Evolutionary conservation across 2,888 invertebrate species (phyloP), one percentile per base, ranked within the genome.

Genomic region (Agrochola lota): DNA sequence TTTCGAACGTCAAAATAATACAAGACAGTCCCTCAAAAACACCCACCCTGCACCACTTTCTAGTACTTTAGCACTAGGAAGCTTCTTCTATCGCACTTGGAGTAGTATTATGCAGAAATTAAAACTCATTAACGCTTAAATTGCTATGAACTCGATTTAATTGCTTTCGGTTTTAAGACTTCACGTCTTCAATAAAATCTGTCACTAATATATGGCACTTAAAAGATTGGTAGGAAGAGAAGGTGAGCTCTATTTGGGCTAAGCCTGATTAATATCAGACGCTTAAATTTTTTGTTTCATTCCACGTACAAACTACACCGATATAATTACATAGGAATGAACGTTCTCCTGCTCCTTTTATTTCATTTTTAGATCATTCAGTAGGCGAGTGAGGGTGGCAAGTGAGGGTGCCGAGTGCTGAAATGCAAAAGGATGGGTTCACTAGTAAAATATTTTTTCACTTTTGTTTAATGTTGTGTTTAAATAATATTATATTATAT

Each of bases 171-270:
- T 71, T 76, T 30, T 1, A 30, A 2, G 30, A n/a, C n/a, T n/a
- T 30, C 1, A 73, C 60, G 49, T 62, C 90, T 97, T 71, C 97
- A 98, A 84, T 70, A 94, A 75, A 77, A 75, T 84, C 68, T 86
- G 84, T 80, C 77, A 71, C 20, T 59, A 46, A 64, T 43, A n/a
- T n/a, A 43, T 57, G 67, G 12, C 67, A 59, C 26, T 40, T 2
- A 23, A 49, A 0, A 57, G n/a, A 64, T 57, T 8, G 7, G 17
- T 7, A 9, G 2, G 20, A 17, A 26, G 49, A 81, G 49, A 64
- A 78, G 81, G 9, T 15, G 8, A 9, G 8, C 17, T 35, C 3
- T 26, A 23, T 12, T 20, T 5, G 5, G n/a, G 55, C n/a, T 43
- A 11, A 43, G 17, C 2, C 46, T 46, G 1, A n/a, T n/a, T n/a